Percentiles rank a stretch among this genome's conserved stretches.
phyloP scores from a whole-genome alignment of 2,888 invertebrate genomes.

The Ornithoptera alexandrae region DNA sequence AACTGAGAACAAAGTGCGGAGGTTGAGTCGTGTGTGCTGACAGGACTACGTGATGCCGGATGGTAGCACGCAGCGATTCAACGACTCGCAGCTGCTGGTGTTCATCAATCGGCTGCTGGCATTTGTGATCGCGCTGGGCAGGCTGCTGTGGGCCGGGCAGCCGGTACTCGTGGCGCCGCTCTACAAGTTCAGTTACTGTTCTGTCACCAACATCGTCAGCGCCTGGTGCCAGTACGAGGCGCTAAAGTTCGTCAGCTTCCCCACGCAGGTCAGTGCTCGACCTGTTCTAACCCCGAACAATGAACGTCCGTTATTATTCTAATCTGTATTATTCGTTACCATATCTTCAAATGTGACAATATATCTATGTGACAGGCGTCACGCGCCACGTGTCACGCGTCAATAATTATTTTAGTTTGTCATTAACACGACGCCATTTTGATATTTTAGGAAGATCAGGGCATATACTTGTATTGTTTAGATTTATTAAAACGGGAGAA shows the following conservation, averaged over 20 bases:
- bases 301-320: too few species aligned
- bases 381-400: too few species aligned
- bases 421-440: too few species aligned
- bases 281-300: not conserved
- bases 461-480: too few species aligned
- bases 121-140: slow-evolving; percentile 84
- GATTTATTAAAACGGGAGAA: too few species aligned
- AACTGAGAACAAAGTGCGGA: too few species aligned
- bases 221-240: slow-evolving; percentile 99
- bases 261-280: slow-evolving; percentile 87
- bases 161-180: slow-evolving; percentile 90
- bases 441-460: too few species aligned
- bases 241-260: slow-evolving; percentile 98
- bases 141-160: slow-evolving; percentile 79
- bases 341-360: too few species aligned
- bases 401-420: too few species aligned
- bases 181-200: slow-evolving; percentile 97
- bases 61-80: slow-evolving; percentile 86
- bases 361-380: too few species aligned
- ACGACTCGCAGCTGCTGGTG: slow-evolving; percentile 97
- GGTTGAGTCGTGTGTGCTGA: slow-evolving; percentile 27
- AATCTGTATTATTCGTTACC: too few species aligned
- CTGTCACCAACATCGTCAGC: slow-evolving; percentile 97
- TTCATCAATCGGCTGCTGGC: slow-evolving; percentile 96
- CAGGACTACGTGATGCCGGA: slow-evolving; percentile 84